Conservation (phyloP, 1,140 invertebrate genomes). For the Drosophila virilis region DNA sequence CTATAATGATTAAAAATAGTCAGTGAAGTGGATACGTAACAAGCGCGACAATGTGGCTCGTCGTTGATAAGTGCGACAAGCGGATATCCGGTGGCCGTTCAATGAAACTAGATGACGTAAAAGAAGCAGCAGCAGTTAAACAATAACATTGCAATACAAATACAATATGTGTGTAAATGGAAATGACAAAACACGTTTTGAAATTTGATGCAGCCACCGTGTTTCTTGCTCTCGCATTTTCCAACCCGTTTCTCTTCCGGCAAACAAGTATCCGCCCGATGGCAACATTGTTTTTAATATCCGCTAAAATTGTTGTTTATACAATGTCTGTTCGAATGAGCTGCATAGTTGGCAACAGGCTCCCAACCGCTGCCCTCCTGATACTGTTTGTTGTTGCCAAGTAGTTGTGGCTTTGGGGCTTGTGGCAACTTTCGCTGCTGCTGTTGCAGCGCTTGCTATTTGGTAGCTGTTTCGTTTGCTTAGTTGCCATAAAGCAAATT, state of each 20-base stretch:
- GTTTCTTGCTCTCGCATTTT: constrained; percentile 5
- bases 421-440: constrained; percentile 43
- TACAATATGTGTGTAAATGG: constrained; percentile 51
- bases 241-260: constrained; percentile 16
- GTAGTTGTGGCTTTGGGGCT: constrained; percentile 57
- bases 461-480: constrained; percentile 26
- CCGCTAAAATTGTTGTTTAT: constrained; percentile 82
- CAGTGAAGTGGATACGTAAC: constrained; percentile 34
- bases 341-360: constrained; percentile 47
- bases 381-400: constrained; percentile 38
- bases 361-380: constrained; percentile 4
- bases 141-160: constrained; percentile 48
- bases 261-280: constrained; percentile 49
- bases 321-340: constrained; percentile 73
- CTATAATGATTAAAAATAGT: constrained; percentile 31
- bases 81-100: constrained; percentile 70
- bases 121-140: constrained; percentile 25
- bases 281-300: constrained; percentile 82
- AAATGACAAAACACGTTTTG: constrained; percentile 76
- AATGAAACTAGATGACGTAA: constrained; percentile 45
- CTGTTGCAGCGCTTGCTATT: constrained; percentile 25
- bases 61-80: constrained; percentile 69
- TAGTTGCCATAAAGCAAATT: constrained; percentile 78
- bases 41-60: constrained; percentile 31
- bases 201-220: constrained; percentile 63